Evolutionary conservation across 2,797 vertebrate species (phyloP).

Genomic region (Siniperca obscura): DNA sequence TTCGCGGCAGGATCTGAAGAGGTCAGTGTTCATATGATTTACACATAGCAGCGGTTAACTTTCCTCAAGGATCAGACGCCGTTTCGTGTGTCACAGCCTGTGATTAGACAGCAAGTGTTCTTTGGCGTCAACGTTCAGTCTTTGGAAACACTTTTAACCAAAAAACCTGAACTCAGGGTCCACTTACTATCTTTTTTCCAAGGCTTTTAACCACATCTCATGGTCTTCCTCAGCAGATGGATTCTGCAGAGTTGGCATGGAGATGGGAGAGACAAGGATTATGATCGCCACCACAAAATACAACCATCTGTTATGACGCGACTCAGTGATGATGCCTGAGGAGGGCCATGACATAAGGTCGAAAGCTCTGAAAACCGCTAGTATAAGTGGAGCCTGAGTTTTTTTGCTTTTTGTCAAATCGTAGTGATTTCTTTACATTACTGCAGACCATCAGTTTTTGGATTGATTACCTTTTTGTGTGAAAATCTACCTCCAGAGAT

Average conservation of each 20-base stretch:
- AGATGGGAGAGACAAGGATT: not conserved
- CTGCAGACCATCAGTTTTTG: not conserved
- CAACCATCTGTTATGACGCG: not conserved
- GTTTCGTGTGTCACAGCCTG: no score
- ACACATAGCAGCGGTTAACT: not conserved
- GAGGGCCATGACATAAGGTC: not conserved
- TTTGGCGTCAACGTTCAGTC: not conserved
- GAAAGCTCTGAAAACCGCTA: not conserved
- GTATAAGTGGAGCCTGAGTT: not conserved
- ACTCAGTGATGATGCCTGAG: not conserved
- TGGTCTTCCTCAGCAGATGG: not conserved
- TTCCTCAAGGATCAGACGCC: not conserved
- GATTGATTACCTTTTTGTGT: not conserved
- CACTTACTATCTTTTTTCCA: not conserved
- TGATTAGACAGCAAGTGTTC: not conserved
- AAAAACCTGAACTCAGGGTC: not conserved
- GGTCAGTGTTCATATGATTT: not conserved
- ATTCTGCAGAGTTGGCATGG: not conserved
- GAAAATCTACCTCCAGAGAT: not conserved
- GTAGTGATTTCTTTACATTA: not conserved
- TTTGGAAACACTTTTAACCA: not conserved
- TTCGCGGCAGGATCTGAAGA: not conserved
- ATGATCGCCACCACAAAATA: not conserved
- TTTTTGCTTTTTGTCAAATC: not conserved
- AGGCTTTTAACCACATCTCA: not conserved